These are phyloP conservation scores for Helleia helle DNA, from an alignment of 2,888 invertebrate genomes.

Conservation along the genomic window DNA sequence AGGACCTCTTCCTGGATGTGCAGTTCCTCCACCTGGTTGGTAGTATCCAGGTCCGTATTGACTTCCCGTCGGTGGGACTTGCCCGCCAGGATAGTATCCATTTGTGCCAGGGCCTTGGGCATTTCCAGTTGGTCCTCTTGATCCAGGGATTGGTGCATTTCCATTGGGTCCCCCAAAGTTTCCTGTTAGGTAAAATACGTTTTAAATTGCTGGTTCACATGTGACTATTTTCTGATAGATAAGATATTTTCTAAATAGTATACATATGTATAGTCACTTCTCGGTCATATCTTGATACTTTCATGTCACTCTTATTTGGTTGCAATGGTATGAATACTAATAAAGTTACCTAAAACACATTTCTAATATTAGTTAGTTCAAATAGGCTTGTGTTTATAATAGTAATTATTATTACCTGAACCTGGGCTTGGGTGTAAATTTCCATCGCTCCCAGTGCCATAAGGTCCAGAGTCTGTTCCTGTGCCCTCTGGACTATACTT, in stretches of 20 bases:
- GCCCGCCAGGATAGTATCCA: neutral
- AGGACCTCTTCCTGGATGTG: neutral
- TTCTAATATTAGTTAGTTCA: neutral
- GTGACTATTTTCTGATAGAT: no score
- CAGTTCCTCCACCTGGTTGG: neutral
- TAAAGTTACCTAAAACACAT: neutral
- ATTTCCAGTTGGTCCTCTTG: neutral
- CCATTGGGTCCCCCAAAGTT: no score
- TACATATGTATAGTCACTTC: no score
- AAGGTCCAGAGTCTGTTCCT: conserved; percentile 13
- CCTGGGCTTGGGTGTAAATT: neutral
- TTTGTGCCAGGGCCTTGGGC: neutral
- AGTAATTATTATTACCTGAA: neutral
- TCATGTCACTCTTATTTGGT: no score
- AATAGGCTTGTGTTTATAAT: neutral
- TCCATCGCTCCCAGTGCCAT: conserved; percentile 1
- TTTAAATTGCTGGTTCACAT: no score
- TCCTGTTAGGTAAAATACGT: neutral
- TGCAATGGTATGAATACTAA: no score
- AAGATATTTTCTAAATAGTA: no score
- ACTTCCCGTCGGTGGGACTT: neutral
- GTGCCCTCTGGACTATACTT: conserved; percentile 10
- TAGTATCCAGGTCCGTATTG: conserved; percentile 11
- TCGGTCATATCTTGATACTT: no score
- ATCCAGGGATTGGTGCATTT: no score